Conservation (phyloP, 2,113 vertebrate genomes). For the Etheostoma spectabile region DNA sequence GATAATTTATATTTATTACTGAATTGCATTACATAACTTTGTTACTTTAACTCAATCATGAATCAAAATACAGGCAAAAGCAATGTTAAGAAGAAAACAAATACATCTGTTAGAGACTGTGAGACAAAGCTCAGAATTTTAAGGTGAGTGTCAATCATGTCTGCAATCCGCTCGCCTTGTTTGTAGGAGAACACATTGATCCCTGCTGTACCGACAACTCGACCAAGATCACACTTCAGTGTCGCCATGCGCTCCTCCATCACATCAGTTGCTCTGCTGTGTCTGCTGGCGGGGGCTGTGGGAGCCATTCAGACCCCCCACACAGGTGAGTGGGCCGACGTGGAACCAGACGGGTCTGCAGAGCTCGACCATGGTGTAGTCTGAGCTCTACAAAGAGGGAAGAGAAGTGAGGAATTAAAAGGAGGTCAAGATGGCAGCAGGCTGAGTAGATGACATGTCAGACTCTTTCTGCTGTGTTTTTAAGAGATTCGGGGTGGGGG, state of each 20-base stretch:
- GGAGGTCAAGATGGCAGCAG: slow-evolving; percentile 14
- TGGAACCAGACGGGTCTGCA: slow-evolving; percentile 2
- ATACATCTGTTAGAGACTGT: neutral
- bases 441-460: neutral
- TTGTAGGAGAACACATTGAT: slow-evolving; percentile 16
- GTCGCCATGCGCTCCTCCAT: slow-evolving; percentile 63
- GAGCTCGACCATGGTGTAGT: neutral
- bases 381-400: neutral
- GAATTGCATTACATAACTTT: too few species aligned
- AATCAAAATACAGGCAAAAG: too few species aligned
- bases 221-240: neutral
- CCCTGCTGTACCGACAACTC: slow-evolving; percentile 1
- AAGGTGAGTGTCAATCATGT: neutral
- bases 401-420: neutral
- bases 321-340: slow-evolving; percentile 59
- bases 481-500: neutral
- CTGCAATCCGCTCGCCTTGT: neutral
- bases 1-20: neutral
- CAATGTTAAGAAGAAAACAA: neutral
- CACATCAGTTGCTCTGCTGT: slow-evolving; percentile 45
- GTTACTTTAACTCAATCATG: too few species aligned
- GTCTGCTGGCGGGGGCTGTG: slow-evolving; percentile 61
- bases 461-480: neutral
- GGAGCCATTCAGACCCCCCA: slow-evolving; percentile 50
- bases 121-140: neutral